These are phyloP conservation scores for Halisarca cf. caerulea DNA, from an alignment of 37 sponge, comb jelly and placozoan genomes.

Conservation along the genomic window DNA sequence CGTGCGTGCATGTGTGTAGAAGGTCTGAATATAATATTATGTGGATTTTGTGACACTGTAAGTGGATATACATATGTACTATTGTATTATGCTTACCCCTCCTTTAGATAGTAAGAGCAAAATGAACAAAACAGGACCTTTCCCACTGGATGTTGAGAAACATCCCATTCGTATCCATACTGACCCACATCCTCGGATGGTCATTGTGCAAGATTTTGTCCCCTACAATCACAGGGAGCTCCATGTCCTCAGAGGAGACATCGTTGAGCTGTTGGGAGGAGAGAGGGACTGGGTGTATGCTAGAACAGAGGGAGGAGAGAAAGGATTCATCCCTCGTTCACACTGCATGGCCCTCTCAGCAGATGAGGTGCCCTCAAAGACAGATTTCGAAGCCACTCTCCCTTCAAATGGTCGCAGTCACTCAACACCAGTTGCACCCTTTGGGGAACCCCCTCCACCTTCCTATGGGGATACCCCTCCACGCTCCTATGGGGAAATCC, in stretches of 20 bases:
- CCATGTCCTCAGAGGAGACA: slow-evolving; percentile 60
- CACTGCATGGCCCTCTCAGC: slow-evolving; percentile 40
- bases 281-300: slow-evolving; percentile 62
- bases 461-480: neutral
- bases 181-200: neutral
- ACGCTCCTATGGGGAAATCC: neutral
- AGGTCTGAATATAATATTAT: too few relatives aligned
- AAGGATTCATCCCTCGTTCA: slow-evolving; percentile 60
- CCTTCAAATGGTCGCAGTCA: neutral
- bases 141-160: neutral
- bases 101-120: neutral
- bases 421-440: neutral
- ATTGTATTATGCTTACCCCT: neutral
- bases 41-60: too few relatives aligned
- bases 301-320: slow-evolving; percentile 52
- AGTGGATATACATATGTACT: too few relatives aligned
- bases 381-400: too few relatives aligned
- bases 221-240: slow-evolving; percentile 39
- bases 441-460: neutral
- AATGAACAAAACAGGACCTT: neutral
- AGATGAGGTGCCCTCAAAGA: neutral
- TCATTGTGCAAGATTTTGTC: neutral
- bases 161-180: neutral
- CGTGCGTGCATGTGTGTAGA: neutral
- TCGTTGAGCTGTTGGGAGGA: slow-evolving; percentile 57